phyloP scores from a whole-genome alignment of 2,888 invertebrate genomes.

The Drosophila rubida region DNA sequence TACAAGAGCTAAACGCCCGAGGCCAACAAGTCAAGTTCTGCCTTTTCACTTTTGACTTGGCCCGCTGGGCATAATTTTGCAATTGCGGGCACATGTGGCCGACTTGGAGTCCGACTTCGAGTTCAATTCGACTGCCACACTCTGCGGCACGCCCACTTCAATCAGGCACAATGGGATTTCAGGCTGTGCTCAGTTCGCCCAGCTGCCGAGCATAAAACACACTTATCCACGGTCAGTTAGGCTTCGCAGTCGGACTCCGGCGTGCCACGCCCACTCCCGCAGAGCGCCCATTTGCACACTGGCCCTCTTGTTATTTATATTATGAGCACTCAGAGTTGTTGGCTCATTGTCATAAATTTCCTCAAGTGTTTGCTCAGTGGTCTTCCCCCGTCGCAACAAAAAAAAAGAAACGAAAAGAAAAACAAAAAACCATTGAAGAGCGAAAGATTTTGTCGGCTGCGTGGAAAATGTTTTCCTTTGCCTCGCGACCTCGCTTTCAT shows the following conservation, averaged over 20 bases:
- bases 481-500: background rate
- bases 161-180: slow-evolving; percentile 55
- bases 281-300: slow-evolving; percentile 46
- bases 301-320: slow-evolving; percentile 77
- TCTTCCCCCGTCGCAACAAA: slow-evolving; percentile 4
- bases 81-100: slow-evolving; percentile 78
- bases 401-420: slow-evolving; percentile 11
- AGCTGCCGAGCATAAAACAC: slow-evolving; percentile 63
- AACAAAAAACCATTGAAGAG: slow-evolving; percentile 16
- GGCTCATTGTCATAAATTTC: slow-evolving; percentile 78
- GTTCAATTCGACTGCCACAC: slow-evolving; percentile 16
- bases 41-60: slow-evolving; percentile 50
- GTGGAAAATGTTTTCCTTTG: slow-evolving; percentile 34
- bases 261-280: slow-evolving; percentile 56
- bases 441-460: slow-evolving; percentile 56
- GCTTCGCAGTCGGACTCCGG: slow-evolving; percentile 34
- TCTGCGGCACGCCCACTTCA: slow-evolving; percentile 53
- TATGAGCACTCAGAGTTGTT: slow-evolving; percentile 79
- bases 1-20: slow-evolving; percentile 42
- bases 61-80: slow-evolving; percentile 82
- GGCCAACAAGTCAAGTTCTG: slow-evolving; percentile 61
- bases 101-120: background rate
- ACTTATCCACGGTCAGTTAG: slow-evolving; percentile 72
- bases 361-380: slow-evolving; percentile 71
- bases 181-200: slow-evolving; percentile 17